Evolutionary conservation across 2,113 vertebrate species (phyloP).

Genomic region (Onychostoma macrolepis): DNA sequence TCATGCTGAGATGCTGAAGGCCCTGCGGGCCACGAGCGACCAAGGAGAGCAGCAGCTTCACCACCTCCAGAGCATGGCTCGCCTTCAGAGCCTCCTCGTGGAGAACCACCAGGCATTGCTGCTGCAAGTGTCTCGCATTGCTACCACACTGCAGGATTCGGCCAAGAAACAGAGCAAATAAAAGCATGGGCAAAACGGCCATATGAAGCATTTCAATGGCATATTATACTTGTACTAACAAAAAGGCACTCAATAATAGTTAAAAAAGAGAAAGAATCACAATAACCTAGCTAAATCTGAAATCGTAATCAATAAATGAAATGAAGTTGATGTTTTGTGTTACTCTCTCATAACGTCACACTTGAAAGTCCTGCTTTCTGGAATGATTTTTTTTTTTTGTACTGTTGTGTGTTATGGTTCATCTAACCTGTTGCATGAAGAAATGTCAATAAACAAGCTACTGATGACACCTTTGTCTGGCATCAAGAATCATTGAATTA

Average conservation of each 20-base stretch:
- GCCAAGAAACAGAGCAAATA: conserved; percentile 34
- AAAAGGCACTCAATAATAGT: neutral
- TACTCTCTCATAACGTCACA: neutral
- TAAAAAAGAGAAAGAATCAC: neutral
- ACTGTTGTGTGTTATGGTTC: neutral
- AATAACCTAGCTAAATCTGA: neutral
- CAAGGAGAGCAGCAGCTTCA: conserved; percentile 64
- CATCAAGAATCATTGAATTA: neutral
- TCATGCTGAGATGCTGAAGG: conserved; percentile 62
- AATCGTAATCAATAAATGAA: neutral
- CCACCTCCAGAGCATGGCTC: conserved; percentile 67
- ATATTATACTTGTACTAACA: neutral
- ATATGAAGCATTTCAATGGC: neutral
- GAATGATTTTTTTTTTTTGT: conserved; percentile 3
- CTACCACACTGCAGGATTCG: conserved; percentile 47
- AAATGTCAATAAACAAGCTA: conserved; percentile 22
- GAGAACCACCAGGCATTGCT: conserved; percentile 74
- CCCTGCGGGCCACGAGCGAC: conserved; percentile 55
- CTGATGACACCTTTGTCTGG: neutral
- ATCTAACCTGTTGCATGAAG: neutral
- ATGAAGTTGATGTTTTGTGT: neutral
- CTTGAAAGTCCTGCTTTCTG: neutral
- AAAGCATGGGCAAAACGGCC: neutral
- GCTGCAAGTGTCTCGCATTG: conserved; percentile 56
- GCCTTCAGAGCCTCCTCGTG: conserved; percentile 74